Conservation (phyloP, 1,140 invertebrate species). For the Papilio polyxenes region DNA sequence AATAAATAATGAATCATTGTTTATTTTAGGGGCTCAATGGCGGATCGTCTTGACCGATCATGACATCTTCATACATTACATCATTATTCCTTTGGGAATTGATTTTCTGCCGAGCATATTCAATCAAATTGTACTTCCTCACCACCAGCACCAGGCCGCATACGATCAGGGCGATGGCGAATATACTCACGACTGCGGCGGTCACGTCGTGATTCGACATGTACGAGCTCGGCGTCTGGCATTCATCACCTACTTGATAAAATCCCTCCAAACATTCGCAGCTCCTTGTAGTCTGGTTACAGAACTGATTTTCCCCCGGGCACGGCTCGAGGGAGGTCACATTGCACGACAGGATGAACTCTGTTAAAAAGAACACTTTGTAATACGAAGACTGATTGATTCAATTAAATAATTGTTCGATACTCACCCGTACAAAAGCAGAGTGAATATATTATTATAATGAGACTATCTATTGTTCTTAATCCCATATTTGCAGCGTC, state of each 20-base stretch:
- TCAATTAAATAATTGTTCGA: slow-evolving; percentile 78
- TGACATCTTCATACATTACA: slow-evolving; percentile 79
- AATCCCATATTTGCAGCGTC: slow-evolving; percentile 56
- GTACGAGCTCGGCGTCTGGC: slow-evolving; percentile 47
- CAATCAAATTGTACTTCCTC: slow-evolving; percentile 76
- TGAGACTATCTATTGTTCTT: slow-evolving; percentile 59
- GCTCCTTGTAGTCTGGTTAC: slow-evolving; percentile 51
- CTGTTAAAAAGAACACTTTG: slow-evolving; percentile 77
- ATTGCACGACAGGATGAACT: slow-evolving; percentile 75
- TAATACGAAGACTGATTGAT: slow-evolving; percentile 71
- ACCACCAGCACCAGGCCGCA: slow-evolving; percentile 72
- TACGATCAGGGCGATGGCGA: slow-evolving; percentile 69
- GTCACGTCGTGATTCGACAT: slow-evolving; percentile 55
- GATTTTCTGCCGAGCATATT: slow-evolving; percentile 74
- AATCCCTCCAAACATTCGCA: slow-evolving; percentile 66
- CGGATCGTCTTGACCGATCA: slow-evolving; percentile 79
- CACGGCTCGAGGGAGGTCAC: slow-evolving; percentile 55
- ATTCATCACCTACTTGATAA: slow-evolving; percentile 55
- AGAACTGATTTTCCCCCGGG: slow-evolving; percentile 59
- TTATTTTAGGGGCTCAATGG: slow-evolving; percentile 69
- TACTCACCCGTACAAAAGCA: slow-evolving; percentile 72
- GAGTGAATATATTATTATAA: slow-evolving; percentile 63
- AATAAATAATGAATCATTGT: slow-evolving; percentile 36
- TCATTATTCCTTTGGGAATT: slow-evolving; percentile 69
- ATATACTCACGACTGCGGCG: slow-evolving; percentile 64